A percentile compares a stretch with the other conserved stretches of the same genome.
Evolutionary conservation across 1,140 invertebrate genomes (phyloP).

Genomic region (Melipona quadrifasciata): DNA sequence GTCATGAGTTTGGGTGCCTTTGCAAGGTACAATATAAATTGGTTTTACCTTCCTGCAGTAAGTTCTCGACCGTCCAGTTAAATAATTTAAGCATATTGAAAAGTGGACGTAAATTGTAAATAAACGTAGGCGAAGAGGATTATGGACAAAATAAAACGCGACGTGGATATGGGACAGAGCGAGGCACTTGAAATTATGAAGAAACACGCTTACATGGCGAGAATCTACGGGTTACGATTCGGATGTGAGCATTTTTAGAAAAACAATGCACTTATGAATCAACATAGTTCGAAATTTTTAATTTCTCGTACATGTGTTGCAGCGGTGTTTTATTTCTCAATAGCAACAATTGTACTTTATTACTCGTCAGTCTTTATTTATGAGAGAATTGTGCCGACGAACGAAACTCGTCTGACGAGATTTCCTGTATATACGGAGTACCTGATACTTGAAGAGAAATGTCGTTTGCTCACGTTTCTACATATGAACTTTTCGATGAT

Average conservation of each 20-base stretch:
- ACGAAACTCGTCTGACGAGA: background rate
- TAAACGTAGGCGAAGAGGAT: conserved; percentile 6
- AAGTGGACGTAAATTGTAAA: background rate
- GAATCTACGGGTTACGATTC: background rate
- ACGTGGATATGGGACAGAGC: background rate
- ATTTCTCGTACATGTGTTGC: background rate
- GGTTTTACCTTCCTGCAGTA: background rate
- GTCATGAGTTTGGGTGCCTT: too few relatives aligned
- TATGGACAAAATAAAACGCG: conserved; percentile 8
- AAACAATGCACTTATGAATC: background rate
- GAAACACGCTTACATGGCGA: background rate
- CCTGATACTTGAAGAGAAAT: conserved; percentile 19
- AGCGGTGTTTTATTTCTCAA: background rate
- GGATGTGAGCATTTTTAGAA: background rate
- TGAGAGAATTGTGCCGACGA: background rate
- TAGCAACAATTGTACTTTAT: too few relatives aligned
- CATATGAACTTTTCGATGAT: background rate
- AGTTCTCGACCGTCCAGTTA: background rate
- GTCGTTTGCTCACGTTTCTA: background rate
- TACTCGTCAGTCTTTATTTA: background rate
- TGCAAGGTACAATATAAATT: background rate
- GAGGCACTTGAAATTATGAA: background rate
- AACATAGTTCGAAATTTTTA: background rate
- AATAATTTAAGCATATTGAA: background rate
- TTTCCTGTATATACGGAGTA: conserved; percentile 7